Percentiles rank a stretch among this genome's conserved stretches.
These are phyloP conservation scores for Ginglymostoma cirratum DNA, from an alignment of 2,113 vertebrate genomes.

Conservation along the genomic window DNA sequence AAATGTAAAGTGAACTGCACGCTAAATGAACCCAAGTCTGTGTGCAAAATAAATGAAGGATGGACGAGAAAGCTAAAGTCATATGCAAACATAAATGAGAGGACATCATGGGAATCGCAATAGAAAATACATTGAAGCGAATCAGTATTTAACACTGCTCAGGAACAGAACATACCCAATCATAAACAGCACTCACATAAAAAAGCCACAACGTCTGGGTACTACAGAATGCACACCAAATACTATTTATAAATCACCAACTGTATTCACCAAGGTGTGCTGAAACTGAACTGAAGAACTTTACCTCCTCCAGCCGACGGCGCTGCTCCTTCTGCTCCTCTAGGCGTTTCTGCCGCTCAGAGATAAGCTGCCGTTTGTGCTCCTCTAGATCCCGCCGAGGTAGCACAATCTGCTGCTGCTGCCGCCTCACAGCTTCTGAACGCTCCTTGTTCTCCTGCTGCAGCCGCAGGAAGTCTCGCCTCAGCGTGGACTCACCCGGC, in stretches of 20 bases:
- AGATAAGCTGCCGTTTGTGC: slow-evolving; percentile 79
- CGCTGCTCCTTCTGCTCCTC: slow-evolving; percentile 87
- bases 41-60: not conserved
- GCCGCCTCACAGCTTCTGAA: slow-evolving; percentile 68
- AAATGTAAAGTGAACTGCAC: not conserved
- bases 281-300: not conserved
- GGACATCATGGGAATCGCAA: not conserved
- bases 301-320: slow-evolving; percentile 76
- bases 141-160: not conserved
- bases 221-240: not conserved
- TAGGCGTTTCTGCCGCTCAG: slow-evolving; percentile 80
- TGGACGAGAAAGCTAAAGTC: not conserved
- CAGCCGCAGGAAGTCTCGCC: slow-evolving; percentile 79
- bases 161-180: not conserved
- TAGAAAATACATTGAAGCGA: not conserved
- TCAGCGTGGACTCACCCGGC: slow-evolving; percentile 78
- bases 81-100: not conserved
- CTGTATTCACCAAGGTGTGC: not conserved
- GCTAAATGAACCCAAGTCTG: not conserved
- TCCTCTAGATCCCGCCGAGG: slow-evolving; percentile 80
- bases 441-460: slow-evolving; percentile 88
- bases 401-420: slow-evolving; percentile 71
- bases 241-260: not conserved
- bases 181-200: not conserved
- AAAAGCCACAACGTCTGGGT: not conserved